Evolutionary conservation across 2,113 vertebrate species (phyloP).

Genomic region (cattle (Bos taurus)): ARS-UCD2.0 NC_037331.1:37066001-37066500

Average conservation of each 20-base stretch:
- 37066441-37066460: not conserved
- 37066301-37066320: not conserved
- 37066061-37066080: not conserved
- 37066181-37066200: not conserved
- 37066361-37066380: not conserved
- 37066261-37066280: not conserved
- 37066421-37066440: not conserved
- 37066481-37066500: not conserved
- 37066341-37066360: not conserved
- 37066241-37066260: not conserved
- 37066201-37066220: not conserved
- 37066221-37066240: not conserved
- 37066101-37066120: not conserved
- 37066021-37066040: not conserved
- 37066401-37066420: not conserved
- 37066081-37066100: not conserved
- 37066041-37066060: not conserved
- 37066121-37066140: too few relatives aligned
- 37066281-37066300: not conserved
- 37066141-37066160: too few relatives aligned
- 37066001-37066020: not conserved
- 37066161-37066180: not conserved
- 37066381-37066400: not conserved
- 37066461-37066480: not conserved
- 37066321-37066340: not conserved